Evolutionary conservation across 1,140 invertebrate genomes (phyloP), one percentile per base, ranked within the genome.

Genomic region (Daktulosphaira vitifoliae): DNA sequence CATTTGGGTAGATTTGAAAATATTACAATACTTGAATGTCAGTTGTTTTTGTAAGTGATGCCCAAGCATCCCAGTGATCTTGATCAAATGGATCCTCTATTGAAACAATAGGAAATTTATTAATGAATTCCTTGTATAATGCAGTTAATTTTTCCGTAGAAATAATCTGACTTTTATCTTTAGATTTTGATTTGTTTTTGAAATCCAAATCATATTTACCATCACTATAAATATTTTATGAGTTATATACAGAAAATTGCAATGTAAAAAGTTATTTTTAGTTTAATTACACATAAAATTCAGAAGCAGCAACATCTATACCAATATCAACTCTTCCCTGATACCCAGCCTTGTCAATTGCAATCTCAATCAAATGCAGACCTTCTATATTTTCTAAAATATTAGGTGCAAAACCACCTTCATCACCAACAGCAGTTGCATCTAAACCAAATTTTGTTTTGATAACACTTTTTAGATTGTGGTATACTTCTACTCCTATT

Each of bases 81-180:
- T 98, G 90, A 74, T 96, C 92, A 76, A 96, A 97, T 52, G 92
- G 93, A 87, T 99, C 96, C 75, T 99, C 96, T 78, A 99, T 98
- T 9, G 93, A 96, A 1, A 94, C 86, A 72, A 99, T 91, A 4
- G 96, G 96, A 78, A 91, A 98, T 51, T 94, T 87, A 70, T 90
- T 89, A 68, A 96, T 86, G 75, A 95, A 98, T 51, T 87, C 85
- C 70, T 88, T 80, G 75, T 99, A 99, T 39, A 98, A 71, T 15
- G 91, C 87, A 54, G 82, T 83, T 51, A 99, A 76, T 72, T 92
- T 82, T 50, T 90, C 86, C n/a, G 89, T 84, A 33, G 82, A 78
- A 26, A 96, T 74, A 79, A 88, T 89, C 65, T 85, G 82, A 38
- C 76, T 77, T 50, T 86, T 84, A 33, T 33, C 29, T 33, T 33